A percentile compares a stretch with the other conserved stretches of the same genome.
These are phyloP conservation scores for Ciconia nigra DNA, from an alignment of 2,797 vertebrate species.

Conservation along the genomic window DNA sequence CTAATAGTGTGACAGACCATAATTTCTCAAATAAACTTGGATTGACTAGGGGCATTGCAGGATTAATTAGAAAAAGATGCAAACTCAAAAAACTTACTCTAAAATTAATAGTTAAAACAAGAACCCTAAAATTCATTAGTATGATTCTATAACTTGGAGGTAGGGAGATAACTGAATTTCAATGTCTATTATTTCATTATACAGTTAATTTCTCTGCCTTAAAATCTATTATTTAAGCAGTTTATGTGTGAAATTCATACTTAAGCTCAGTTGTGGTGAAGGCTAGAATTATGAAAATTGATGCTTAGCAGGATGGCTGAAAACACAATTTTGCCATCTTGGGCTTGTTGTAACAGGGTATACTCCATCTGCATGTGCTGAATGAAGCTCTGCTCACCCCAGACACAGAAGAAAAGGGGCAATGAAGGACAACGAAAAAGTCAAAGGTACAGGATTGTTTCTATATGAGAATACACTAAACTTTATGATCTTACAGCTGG, in stretches of 20 bases:
- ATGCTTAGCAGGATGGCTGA: not conserved
- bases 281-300: not conserved
- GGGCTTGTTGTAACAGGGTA: not conserved
- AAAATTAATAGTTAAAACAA: not conserved
- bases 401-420: not conserved
- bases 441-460: not conserved
- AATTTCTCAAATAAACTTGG: not conserved
- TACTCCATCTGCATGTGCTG: not conserved
- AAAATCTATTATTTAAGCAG: not conserved
- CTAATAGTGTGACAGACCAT: not conserved
- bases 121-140: not conserved
- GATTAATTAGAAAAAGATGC: not conserved
- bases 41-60: not conserved
- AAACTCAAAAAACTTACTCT: not conserved
- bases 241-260: not conserved
- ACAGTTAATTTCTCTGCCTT: not conserved
- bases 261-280: not conserved
- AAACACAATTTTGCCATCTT: not conserved
- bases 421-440: not conserved
- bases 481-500: not conserved
- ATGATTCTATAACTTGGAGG: not conserved
- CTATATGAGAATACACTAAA: not conserved
- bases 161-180: not conserved
- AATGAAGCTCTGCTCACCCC: not conserved
- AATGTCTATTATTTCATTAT: not conserved